phyloP scores from a whole-genome alignment of 2,113 vertebrate genomes.

The Saguinus midas region DNA sequence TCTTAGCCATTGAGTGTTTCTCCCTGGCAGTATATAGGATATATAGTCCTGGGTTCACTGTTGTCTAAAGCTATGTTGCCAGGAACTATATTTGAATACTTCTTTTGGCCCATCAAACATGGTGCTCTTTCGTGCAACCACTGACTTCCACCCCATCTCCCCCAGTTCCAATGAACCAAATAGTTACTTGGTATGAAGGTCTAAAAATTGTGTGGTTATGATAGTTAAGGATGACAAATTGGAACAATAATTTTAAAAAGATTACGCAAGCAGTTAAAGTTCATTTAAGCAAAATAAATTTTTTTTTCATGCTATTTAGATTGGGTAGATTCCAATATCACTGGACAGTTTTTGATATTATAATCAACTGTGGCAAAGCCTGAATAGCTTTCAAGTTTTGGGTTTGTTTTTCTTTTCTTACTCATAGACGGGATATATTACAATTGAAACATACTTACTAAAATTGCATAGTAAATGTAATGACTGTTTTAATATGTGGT shows the following conservation, averaged over 20 bases:
- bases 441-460: neutral
- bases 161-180: neutral
- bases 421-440: neutral
- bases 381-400: neutral
- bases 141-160: too few relatives aligned
- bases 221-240: neutral
- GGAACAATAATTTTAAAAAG: neutral
- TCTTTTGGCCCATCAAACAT: neutral
- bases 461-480: neutral
- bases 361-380: neutral
- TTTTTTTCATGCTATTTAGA: slow-evolving; percentile 7
- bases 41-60: neutral
- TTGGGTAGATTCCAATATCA: slow-evolving; percentile 37
- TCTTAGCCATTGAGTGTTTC: neutral
- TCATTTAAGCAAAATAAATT: neutral
- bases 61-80: neutral
- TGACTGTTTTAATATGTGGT: neutral
- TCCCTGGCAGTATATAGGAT: neutral
- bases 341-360: neutral
- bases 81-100: neutral
- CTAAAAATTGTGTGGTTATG: neutral
- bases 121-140: neutral
- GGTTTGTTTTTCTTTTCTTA: neutral
- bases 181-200: neutral
- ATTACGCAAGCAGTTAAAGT: neutral